These are phyloP conservation scores for Cyphomyrus plagiostoma DNA, from an alignment of 2,113 vertebrate genomes.

Conservation along the genomic window DNA sequence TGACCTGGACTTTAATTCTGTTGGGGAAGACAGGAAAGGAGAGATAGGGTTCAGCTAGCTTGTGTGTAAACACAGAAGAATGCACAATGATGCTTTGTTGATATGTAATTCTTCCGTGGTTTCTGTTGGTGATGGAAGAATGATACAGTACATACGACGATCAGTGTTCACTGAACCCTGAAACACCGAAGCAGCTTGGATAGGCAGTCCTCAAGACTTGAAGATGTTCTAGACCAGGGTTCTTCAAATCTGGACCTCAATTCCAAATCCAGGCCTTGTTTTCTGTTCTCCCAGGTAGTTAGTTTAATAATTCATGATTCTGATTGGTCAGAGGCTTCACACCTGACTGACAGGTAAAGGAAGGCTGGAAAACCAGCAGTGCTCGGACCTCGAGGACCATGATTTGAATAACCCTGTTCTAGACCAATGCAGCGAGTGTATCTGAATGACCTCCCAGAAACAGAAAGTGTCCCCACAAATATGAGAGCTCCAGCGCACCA, in stretches of 20 bases:
- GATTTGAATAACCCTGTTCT: no score
- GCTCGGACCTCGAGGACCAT: no score
- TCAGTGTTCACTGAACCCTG: constrained; percentile 57
- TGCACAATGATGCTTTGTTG: not conserved
- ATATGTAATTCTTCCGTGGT: not conserved
- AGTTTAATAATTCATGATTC: no score
- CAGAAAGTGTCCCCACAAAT: not conserved
- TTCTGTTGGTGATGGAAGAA: not conserved
- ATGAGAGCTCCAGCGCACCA: not conserved
- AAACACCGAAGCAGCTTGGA: constrained; percentile 36
- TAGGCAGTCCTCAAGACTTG: constrained; percentile 39
- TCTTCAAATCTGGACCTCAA: no score
- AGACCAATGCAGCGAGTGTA: not conserved
- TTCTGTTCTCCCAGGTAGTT: no score
- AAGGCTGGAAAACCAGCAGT: no score
- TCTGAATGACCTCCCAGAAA: not conserved
- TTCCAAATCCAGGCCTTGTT: no score
- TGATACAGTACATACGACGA: not conserved
- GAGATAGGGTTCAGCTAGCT: not conserved
- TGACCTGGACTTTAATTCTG: not conserved
- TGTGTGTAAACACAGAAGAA: not conserved
- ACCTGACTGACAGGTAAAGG: no score
- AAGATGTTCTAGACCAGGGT: not conserved
- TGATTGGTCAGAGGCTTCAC: no score
- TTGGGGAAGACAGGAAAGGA: not conserved